Evolutionary conservation across 92 coral and sea anemone genomes (phyloP), one percentile per base, ranked within the genome.

Genomic region (Siderastrea radians): DNA sequence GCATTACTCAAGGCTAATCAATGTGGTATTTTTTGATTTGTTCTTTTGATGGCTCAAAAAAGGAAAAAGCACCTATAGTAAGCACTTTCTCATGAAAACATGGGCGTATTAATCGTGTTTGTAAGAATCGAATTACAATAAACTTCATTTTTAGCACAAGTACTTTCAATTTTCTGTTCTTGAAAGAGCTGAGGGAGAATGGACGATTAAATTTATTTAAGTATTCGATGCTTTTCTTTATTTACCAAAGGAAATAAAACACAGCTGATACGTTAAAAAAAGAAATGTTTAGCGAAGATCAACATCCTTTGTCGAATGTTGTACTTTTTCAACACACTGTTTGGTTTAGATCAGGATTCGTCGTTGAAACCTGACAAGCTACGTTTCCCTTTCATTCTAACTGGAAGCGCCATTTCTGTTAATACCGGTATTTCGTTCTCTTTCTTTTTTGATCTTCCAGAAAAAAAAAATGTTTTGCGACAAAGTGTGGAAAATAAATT

Each of bases 251-350:
- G 62, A 79, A 53, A 44, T 3, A 44, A 61, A 58, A 73, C 50
- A 61, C 87, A 84, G 74, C 78, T 84, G 78, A 74, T 49, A 61
- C 16, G n/a, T 6, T 52, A 48, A n/a, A 60, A 83, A 11, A 49
- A 64, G 38, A 49, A 10, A 10, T 79, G 73, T 64, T 79, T 64
- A 38, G 46, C 69, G 64, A 68, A 52, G 74, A 55, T 9, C 13
- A 81, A 44, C 14, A 68, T 43, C 44, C n/a, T 52, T 53, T 68
- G 78, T 70, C 16, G 58, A 69, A 13, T 65, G 17, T 44, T 70
- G 77, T 57, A 83, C 13, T 72, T 49, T 72, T 16, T 6, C 4
- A 38, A 26, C 49, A 3, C 44, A 19, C n/a, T 74, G 45, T 44
- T 61, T 48, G 19, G 43, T 10, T n/a, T 47, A 60, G 1, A 51